Evolutionary conservation across 2,888 invertebrate species (phyloP).

Genomic region (Gortyna flavago): DNA sequence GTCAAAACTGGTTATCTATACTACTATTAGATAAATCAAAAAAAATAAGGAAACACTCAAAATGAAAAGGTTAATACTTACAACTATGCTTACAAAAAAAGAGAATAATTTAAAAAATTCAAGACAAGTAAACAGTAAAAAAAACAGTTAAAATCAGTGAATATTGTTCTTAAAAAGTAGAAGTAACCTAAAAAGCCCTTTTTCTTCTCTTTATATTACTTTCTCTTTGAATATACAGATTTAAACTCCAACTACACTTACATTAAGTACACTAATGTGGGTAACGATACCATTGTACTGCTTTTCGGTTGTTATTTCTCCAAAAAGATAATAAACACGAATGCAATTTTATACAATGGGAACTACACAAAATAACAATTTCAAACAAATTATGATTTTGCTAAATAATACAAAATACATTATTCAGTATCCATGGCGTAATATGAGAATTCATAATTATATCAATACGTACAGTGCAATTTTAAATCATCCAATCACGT

Average conservation of each 20-base stretch:
- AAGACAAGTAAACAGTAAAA: not conserved
- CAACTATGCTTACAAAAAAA: not conserved
- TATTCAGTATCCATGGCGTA: not conserved
- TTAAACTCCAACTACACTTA: not conserved
- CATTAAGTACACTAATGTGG: not conserved
- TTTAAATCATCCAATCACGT: not conserved
- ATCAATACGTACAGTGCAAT: not conserved
- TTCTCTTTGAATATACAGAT: conserved; percentile 3
- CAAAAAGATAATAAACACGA: not conserved
- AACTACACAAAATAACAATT: not conserved
- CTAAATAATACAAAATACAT: not conserved
- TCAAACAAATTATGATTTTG: not conserved
- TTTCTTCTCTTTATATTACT: not conserved
- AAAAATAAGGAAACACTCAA: not conserved
- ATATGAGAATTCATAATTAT: not conserved
- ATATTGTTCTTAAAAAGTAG: not conserved
- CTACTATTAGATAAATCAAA: too few relatives aligned
- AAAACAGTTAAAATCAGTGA: not conserved
- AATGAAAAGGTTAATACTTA: not conserved
- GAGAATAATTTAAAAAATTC: not conserved
- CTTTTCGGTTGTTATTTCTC: not conserved
- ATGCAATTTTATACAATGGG: not conserved
- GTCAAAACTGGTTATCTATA: too few relatives aligned
- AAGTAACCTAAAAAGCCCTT: not conserved
- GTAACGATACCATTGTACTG: conserved; percentile 10